Base-by-base conservation (phyloP, 2,888 invertebrate genomes). In the Siphlonurus alternatus region DNA sequence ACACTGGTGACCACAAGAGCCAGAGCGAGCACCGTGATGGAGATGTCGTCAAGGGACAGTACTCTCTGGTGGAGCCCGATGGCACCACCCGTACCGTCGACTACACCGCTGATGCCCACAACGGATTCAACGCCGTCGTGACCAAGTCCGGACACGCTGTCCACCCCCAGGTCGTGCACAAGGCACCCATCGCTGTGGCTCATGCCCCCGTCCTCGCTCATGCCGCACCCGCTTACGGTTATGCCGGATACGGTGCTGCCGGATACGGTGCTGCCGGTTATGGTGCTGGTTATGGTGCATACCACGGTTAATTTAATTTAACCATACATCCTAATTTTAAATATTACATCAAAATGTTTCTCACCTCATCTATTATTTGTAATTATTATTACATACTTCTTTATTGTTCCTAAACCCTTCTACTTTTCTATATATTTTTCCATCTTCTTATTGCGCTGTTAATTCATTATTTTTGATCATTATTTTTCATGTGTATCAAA, bases 81-180 rank as follows among this genome's bases (percentile, higher is more conserved):
- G 56, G 56, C 56, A 56, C 56, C 56, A 56, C 56, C 56, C 56
- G 56, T 22, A 56, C 56, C 56, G 56, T 56, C n/a, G 56, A 56
- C 56, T 56, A 56, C 56, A 56, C 56, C 56, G 56, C 56, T 56
- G 56, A 56, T 56, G 56, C 56, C 56, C 56, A 56, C 84, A 5
- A 85, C 71, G 82, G 82, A 65, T 82, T 82, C 74, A 82, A 82
- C 71, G 82, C 82, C 1, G 78, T 82, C 18, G 82, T 82, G 0
- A 81, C 80, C 74, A 78, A 79, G 70, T 74, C 76, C 66, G 82
- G 82, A 1, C 82, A 82, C 66, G 80, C 80, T 0, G 77, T 5
- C 18, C 22, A 54, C 62, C 62, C 38, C 63, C 38, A 53, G 3
- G 77, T 64, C 81, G 82, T 69, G 81, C 81, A 53, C n/a, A 56